Percentiles rank a stretch among this genome's conserved stretches.
These are phyloP conservation scores for Aphaenogaster rudis DNA, from an alignment of 1,140 invertebrate species.

Conservation along the genomic window DNA sequence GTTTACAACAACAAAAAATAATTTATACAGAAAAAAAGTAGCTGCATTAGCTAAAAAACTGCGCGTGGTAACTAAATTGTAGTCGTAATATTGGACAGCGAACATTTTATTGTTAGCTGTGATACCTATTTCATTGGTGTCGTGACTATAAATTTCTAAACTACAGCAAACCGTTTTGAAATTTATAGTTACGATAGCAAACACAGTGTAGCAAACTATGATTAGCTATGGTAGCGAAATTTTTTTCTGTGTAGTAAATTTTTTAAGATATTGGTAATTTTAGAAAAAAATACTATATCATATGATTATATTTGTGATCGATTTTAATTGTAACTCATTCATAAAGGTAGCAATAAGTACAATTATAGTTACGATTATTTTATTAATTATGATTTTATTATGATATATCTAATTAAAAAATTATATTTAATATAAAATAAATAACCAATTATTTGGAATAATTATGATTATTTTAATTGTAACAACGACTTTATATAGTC, in stretches of 20 bases:
- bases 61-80: too few relatives aligned
- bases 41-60: too few relatives aligned
- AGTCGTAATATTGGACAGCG: too few relatives aligned
- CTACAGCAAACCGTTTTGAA: too few relatives aligned
- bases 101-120: too few relatives aligned
- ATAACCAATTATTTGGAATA: neutral
- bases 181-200: too few relatives aligned
- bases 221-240: too few relatives aligned
- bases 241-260: neutral
- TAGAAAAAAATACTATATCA: neutral
- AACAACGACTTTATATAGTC: neutral
- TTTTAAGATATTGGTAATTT: neutral
- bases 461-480: conserved; percentile 1
- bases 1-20: too few relatives aligned
- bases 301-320: neutral
- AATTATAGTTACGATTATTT: neutral
- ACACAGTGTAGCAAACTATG: too few relatives aligned
- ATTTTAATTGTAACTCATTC: neutral
- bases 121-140: too few relatives aligned
- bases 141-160: too few relatives aligned
- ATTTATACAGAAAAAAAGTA: too few relatives aligned
- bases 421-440: neutral
- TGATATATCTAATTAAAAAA: neutral
- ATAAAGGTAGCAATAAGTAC: neutral
- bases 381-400: neutral